Conservation (phyloP, 2,797 vertebrate species). For the Borostomias antarcticus region DNA sequence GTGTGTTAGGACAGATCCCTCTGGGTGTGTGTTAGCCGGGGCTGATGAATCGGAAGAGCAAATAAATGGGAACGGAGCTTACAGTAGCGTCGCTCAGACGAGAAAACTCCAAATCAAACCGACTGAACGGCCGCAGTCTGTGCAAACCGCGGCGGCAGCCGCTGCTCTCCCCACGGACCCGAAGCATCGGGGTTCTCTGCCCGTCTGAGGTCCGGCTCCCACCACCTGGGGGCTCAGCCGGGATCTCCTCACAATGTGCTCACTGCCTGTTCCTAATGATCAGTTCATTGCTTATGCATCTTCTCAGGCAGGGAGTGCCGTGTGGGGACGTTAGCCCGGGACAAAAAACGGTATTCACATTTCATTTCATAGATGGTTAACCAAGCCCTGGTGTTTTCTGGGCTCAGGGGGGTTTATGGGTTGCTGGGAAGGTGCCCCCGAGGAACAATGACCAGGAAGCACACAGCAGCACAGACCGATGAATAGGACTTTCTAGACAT, state of each 20-base stretch:
- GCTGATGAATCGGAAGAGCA: too few relatives aligned
- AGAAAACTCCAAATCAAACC: too few relatives aligned
- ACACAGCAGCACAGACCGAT: neutral
- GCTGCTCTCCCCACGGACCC: too few relatives aligned
- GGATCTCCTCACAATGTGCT: neutral
- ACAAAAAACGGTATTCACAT: neutral
- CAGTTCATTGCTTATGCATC: neutral
- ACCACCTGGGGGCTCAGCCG: neutral
- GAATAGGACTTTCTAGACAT: neutral
- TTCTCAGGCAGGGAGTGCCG: neutral
- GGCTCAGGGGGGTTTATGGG: neutral
- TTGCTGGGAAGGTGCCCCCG: neutral
- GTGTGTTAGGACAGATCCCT: neutral
- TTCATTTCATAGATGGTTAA: neutral
- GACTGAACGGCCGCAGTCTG: too few relatives aligned
- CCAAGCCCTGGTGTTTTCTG: neutral
- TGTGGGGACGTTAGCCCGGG: too few relatives aligned
- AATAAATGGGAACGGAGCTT: too few relatives aligned
- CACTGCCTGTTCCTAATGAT: neutral
- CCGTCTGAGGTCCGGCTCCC: too few relatives aligned
- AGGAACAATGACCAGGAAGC: neutral
- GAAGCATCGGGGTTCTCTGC: too few relatives aligned
- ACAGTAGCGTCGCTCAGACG: too few relatives aligned
- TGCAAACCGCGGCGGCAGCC: too few relatives aligned
- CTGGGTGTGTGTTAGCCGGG: neutral